phyloP scores from a whole-genome alignment of 2,113 vertebrate genomes.

The Brachyistius frenatus region DNA sequence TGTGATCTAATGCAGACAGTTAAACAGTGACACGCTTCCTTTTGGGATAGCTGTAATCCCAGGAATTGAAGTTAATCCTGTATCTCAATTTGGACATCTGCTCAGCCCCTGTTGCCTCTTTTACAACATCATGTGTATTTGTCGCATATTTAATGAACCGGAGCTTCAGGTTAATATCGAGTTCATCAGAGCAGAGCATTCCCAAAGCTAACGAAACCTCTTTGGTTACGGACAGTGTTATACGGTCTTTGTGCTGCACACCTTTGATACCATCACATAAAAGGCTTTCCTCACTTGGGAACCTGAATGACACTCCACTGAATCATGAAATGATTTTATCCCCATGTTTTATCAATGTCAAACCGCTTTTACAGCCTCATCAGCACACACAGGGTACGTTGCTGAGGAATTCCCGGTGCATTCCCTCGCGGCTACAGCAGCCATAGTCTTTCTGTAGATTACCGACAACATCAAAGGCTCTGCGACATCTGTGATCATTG shows the following conservation, averaged over 20 bases:
- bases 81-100: conserved; percentile 50
- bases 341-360: conserved; percentile 43
- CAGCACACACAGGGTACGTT: background rate
- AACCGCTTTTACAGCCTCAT: conserved; percentile 44
- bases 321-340: conserved; percentile 50
- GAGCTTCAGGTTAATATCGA: background rate
- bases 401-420: conserved; percentile 39
- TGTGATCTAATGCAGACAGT: conserved; percentile 58
- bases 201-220: background rate
- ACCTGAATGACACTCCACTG: conserved; percentile 40
- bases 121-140: background rate
- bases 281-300: conserved; percentile 30
- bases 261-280: conserved; percentile 40
- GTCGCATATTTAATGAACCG: background rate
- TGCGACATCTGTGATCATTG: conserved; percentile 63
- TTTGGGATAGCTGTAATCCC: conserved; percentile 61
- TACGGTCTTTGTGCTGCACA: conserved; percentile 7
- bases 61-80: conserved; percentile 66
- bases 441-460: conserved; percentile 52
- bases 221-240: background rate
- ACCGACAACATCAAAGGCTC: conserved; percentile 61
- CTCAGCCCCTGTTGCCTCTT: conserved; percentile 39
- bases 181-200: conserved; percentile 1
- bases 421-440: conserved; percentile 28
- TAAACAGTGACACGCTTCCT: conserved; percentile 64